Base-by-base conservation (phyloP, 2,888 invertebrate species). In the Xestia rhomboidea region DNA sequence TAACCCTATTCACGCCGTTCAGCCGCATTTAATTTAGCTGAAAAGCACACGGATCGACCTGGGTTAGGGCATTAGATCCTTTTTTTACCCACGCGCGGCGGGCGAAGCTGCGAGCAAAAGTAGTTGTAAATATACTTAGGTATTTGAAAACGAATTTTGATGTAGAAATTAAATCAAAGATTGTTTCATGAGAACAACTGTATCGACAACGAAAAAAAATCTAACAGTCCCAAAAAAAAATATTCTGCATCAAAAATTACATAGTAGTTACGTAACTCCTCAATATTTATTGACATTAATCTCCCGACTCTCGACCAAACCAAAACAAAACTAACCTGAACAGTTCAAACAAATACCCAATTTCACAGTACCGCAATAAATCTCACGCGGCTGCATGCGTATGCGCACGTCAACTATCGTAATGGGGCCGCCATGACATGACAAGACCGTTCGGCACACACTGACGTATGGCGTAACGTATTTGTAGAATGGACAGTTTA, bases 371-470 rank as follows among this genome's bases (percentile, higher is more conserved):
- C 78, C 38, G 86, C 68, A 78, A 88, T 83, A 86, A 88, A 86
- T 86, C 87, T 86, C 3, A 41, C 7, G 51, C 24, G 68, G 64
- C 49, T 62, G 63, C 69, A 79, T 80, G 86, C 86, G 88, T 64
- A 34, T 54, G 88, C 86, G 79, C 88, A 87, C 77, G 79, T 83
- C 81, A 86, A 83, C 83, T 79, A 79, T 68, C 77, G 79, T 86
- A 87, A 85, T 83, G 84, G 79, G 80, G 83, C 67, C 81, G 72
- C 67, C 69, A 71, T 63, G 77, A 88, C 77, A 77, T 68, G 79
- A 77, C 83, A 76, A 60, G 84, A 76, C 70, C 68, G 76, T 83
- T 83, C 78, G 71, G 67, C 60, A 77, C 66, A 63, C n/a, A 69
- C 38, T 68, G 60, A 68, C 63, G 46, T 62, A 41, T 41, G 49